These are phyloP conservation scores for Polyergus mexicanus DNA, from an alignment of 1,140 invertebrate genomes.

Conservation along the genomic window DNA sequence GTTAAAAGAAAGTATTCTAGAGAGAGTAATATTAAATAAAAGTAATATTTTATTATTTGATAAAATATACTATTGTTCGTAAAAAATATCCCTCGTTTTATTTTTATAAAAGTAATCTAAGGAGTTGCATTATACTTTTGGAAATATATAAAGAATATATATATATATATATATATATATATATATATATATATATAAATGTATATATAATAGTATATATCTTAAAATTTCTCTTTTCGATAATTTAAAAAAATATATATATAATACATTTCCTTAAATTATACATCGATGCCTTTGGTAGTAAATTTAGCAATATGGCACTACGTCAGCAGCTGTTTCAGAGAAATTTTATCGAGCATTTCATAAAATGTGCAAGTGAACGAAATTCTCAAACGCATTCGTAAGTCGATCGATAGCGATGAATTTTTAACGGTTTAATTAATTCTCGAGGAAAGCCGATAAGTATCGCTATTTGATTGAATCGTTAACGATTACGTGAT, in stretches of 20 bases:
- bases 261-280: not conserved
- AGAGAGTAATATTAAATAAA: not conserved
- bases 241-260: no score
- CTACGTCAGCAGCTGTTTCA: not conserved
- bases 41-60: not conserved
- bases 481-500: slow-evolving; percentile 54
- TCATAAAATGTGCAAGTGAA: not conserved
- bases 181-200: not conserved
- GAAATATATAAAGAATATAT: not conserved
- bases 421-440: slow-evolving; percentile 59
- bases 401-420: slow-evolving; percentile 42
- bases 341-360: not conserved
- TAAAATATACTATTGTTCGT: not conserved
- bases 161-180: no score
- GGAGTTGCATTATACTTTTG: not conserved
- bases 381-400: slow-evolving; percentile 17
- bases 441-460: slow-evolving; percentile 49
- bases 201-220: not conserved
- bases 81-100: not conserved
- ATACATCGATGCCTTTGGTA: not conserved
- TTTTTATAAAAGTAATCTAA: not conserved
- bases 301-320: not conserved
- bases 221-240: no score
- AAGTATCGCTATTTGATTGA: slow-evolving; percentile 59
- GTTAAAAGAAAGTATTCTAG: not conserved